These are phyloP conservation scores for Enteromius afrohamiltoni DNA, from an alignment of 2,797 vertebrate species.

Conservation along the genomic window DNA sequence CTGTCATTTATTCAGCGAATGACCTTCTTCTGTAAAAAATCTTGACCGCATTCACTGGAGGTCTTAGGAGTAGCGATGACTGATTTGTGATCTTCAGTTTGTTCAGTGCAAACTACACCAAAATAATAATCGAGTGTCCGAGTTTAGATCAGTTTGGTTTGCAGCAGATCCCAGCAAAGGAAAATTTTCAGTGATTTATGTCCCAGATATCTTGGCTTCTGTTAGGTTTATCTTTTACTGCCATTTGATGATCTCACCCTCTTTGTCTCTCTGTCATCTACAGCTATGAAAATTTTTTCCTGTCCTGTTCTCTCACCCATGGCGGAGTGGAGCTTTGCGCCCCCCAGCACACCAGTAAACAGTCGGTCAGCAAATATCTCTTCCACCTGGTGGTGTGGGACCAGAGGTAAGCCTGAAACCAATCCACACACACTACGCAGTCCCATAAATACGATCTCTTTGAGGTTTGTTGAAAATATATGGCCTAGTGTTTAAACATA, in stretches of 20 bases:
- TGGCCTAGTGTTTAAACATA: neutral
- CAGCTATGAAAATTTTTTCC: slow-evolving; percentile 96
- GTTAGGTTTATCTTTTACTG: neutral
- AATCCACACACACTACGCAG: neutral
- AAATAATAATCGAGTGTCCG: neutral
- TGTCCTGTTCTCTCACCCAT: slow-evolving; percentile 94
- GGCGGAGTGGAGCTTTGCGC: slow-evolving; percentile 91
- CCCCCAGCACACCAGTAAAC: slow-evolving; percentile 90
- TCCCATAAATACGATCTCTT: neutral
- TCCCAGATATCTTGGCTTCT: neutral
- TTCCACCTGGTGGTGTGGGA: slow-evolving; percentile 98
- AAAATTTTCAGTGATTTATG: neutral
- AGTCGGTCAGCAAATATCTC: slow-evolving; percentile 91
- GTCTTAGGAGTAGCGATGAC: neutral
- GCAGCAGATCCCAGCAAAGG: neutral
- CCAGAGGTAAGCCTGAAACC: slow-evolving; percentile 84
- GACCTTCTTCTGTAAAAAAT: neutral
- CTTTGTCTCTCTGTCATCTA: slow-evolving; percentile 1
- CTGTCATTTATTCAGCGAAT: neutral
- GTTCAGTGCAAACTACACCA: neutral
- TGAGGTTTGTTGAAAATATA: neutral
- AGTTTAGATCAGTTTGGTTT: neutral
- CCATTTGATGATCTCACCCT: neutral
- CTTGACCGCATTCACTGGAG: neutral
- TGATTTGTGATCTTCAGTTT: neutral